These are phyloP conservation scores for Magallana ariakensis DNA, from an alignment of 1,140 invertebrate genomes.

Conservation along the genomic window DNA sequence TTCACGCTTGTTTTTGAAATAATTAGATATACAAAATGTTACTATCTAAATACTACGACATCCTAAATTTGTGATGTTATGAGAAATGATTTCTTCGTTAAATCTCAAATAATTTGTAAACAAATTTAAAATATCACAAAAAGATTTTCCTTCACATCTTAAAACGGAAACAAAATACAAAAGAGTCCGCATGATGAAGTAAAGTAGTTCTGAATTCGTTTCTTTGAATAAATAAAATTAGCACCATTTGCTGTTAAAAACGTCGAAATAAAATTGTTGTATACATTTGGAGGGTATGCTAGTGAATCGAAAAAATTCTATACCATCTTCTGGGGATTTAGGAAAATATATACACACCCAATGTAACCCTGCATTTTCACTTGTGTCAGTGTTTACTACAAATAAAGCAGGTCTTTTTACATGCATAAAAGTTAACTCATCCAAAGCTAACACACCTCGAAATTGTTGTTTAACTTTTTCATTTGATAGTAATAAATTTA, in stretches of 20 bases:
- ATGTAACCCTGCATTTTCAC: not conserved
- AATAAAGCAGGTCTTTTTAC: not conserved
- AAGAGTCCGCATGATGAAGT: not conserved
- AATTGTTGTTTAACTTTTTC: not conserved
- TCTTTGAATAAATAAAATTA: not conserved
- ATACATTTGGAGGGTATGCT: not conserved
- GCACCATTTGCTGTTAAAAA: not conserved
- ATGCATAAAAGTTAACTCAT: not conserved
- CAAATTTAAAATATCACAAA: not conserved
- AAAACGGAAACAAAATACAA: not conserved
- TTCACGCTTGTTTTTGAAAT: not conserved
- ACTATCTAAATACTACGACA: not conserved
- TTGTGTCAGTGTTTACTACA: not conserved
- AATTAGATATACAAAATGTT: not conserved
- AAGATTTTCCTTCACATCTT: not conserved
- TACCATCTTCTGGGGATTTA: not conserved
- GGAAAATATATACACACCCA: constrained; percentile 5
- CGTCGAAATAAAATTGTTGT: not conserved
- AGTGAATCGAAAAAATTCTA: not conserved
- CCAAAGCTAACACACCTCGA: not conserved
- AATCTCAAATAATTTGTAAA: not conserved
- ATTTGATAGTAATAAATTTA: not conserved
- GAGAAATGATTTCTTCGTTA: not conserved
- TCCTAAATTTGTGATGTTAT: not conserved
- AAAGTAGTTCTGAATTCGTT: not conserved